Evolutionary conservation across 2,113 vertebrate genomes (phyloP).

Genomic region (Holacanthus passer): DNA sequence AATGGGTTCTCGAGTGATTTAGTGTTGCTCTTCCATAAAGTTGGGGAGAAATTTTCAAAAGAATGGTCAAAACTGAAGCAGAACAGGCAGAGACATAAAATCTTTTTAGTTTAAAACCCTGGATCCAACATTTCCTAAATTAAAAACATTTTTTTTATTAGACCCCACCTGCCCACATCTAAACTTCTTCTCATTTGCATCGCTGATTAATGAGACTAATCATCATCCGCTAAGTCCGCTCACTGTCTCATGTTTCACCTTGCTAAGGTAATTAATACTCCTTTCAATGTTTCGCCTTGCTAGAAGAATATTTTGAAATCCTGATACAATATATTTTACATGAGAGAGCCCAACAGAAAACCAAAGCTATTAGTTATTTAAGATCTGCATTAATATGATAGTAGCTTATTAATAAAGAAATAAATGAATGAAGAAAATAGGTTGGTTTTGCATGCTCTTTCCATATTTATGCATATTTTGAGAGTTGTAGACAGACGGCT

Average conservation of each 20-base stretch:
- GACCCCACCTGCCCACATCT: neutral
- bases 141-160: neutral
- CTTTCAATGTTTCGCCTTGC: neutral
- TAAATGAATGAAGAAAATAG: neutral
- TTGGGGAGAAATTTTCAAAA: neutral
- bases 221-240: slow-evolving; percentile 5
- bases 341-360: neutral
- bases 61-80: neutral
- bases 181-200: slow-evolving; percentile 9
- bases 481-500: slow-evolving; percentile 11
- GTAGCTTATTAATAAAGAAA: neutral
- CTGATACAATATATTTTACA: neutral
- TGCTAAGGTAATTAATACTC: slow-evolving; percentile 53
- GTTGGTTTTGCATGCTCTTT: neutral
- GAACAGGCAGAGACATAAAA: neutral
- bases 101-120: neutral
- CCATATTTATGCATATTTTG: neutral
- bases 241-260: slow-evolving; percentile 40
- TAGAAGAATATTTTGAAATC: neutral
- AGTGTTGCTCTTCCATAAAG: neutral
- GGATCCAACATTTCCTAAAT: neutral
- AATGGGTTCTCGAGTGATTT: neutral
- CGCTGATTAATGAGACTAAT: slow-evolving; percentile 28
- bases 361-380: neutral
- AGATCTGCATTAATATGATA: neutral